Conservation (phyloP, 2,888 invertebrate species). For the Netelia melanura region DNA sequence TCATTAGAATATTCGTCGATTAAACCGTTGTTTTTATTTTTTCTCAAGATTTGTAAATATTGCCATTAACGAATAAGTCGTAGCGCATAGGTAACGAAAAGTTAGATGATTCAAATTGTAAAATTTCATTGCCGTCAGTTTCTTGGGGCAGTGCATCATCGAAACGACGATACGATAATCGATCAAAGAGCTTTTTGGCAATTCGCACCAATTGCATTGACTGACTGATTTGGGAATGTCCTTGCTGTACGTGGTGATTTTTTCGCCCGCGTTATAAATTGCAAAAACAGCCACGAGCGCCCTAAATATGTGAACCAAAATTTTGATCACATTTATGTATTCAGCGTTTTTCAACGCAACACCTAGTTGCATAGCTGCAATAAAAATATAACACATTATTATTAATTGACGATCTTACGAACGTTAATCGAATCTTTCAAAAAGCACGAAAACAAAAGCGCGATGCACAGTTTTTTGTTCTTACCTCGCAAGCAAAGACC, state of each 20-base stretch:
- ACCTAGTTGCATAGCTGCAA: no score
- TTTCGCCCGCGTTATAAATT: background rate
- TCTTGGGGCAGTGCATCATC: background rate
- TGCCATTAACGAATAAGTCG: background rate
- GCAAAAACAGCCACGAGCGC: background rate
- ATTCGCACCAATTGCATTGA: background rate
- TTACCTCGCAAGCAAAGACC: no score
- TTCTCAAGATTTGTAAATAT: background rate
- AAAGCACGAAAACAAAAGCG: no score
- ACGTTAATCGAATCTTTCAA: no score
- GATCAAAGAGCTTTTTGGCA: background rate
- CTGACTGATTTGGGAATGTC: background rate
- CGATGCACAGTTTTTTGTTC: no score
- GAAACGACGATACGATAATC: background rate
- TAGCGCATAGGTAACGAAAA: background rate
- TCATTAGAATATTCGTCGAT: no score
- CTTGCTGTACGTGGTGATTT: background rate
- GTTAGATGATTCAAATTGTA: background rate
- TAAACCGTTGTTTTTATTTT: background rate
- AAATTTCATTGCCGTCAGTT: background rate
- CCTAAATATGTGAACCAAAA: no score
- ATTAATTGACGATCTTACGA: no score
- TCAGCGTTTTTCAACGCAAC: no score
- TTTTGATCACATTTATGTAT: no score
- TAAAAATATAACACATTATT: no score